A percentile compares a stretch with the other conserved stretches of the same genome.
Conservation (phyloP, 2,113 vertebrate genomes). For the Phylloscopus trochiloides region DNA sequence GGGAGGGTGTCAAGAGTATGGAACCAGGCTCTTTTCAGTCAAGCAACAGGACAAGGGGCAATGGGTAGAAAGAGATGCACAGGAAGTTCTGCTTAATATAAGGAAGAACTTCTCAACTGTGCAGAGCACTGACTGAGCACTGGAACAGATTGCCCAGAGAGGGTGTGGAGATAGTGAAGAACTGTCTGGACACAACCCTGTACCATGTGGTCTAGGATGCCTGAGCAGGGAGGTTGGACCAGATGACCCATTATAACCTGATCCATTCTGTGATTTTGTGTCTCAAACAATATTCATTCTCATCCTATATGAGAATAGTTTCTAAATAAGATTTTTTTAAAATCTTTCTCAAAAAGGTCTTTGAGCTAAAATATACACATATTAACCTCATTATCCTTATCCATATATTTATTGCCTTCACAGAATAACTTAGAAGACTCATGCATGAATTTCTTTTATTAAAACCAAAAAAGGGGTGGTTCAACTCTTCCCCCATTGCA, state of each 20-base stretch:
- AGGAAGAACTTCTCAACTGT: background rate
- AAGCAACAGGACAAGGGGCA: background rate
- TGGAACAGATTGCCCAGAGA: background rate
- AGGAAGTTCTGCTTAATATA: background rate
- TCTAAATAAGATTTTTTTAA: background rate
- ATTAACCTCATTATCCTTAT: background rate
- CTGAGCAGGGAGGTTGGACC: background rate
- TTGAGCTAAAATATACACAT: background rate
- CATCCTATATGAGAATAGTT: background rate
- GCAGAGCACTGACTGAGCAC: background rate
- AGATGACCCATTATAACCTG: background rate
- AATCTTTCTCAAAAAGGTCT: background rate
- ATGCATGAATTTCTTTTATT: background rate
- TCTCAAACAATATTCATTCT: background rate
- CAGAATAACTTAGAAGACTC: background rate
- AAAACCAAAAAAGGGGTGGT: background rate
- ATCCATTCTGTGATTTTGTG: background rate
- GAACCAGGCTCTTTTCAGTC: background rate
- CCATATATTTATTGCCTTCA: background rate
- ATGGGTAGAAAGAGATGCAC: background rate
- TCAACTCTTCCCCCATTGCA: background rate
- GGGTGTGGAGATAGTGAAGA: background rate
- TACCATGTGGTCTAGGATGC: background rate
- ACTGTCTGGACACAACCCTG: background rate
- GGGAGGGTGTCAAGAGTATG: background rate